Conservation (phyloP, 2,888 invertebrate species). For the Tanytarsus gracilentus region DNA sequence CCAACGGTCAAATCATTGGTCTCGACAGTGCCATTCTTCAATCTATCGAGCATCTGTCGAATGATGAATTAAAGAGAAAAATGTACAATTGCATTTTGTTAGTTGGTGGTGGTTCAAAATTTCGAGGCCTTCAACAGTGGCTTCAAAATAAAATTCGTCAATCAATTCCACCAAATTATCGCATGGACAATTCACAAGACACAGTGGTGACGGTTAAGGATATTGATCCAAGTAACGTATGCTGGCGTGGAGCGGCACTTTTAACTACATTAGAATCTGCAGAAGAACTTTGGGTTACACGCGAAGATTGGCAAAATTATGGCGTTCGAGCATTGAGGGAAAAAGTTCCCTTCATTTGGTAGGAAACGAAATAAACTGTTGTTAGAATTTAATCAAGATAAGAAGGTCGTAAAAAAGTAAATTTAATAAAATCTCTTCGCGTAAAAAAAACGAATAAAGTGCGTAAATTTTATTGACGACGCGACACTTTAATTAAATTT, state of each 20-base stretch:
- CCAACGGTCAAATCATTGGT: conserved; percentile 72
- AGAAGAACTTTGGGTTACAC: conserved; percentile 83
- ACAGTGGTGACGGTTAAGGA: conserved; percentile 86
- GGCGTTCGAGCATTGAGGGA: conserved; percentile 81
- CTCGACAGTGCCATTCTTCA: conserved; percentile 85
- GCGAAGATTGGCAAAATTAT: conserved; percentile 74
- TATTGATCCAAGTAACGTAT: conserved; percentile 72
- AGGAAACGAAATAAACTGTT: no score
- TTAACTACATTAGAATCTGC: conserved; percentile 89
- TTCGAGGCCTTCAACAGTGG: conserved; percentile 76
- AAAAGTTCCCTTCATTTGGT: conserved; percentile 87
- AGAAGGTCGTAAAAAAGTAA: neutral
- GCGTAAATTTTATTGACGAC: no score
- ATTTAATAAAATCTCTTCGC: neutral
- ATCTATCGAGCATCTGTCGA: conserved; percentile 82
- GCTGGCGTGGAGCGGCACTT: conserved; percentile 92
- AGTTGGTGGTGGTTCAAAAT: conserved; percentile 86
- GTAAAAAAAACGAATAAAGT: neutral
- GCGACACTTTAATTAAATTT: no score
- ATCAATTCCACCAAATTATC: conserved; percentile 71
- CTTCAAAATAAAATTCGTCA: conserved; percentile 75
- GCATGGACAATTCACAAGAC: conserved; percentile 67
- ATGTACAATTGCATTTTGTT: conserved; percentile 90
- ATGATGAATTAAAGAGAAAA: conserved; percentile 81
- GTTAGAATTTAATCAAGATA: neutral